These are phyloP conservation scores for Helicoverpa armigera DNA, from an alignment of 1,140 invertebrate species.

Conservation along the genomic window DNA sequence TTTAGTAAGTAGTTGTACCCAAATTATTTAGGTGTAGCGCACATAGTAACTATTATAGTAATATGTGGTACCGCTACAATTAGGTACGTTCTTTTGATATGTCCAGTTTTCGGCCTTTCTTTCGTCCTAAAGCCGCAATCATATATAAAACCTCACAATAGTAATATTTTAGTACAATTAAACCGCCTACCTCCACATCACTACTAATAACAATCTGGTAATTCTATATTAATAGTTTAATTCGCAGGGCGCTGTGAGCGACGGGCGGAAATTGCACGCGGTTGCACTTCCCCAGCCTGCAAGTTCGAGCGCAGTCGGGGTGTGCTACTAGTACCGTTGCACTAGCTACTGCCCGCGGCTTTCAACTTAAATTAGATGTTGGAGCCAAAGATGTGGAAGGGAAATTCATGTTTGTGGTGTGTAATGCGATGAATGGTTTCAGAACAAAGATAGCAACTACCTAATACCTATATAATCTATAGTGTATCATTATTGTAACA, in stretches of 20 bases:
- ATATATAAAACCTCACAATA: no score
- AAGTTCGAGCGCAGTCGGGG: neutral
- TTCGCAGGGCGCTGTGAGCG: conserved; percentile 52
- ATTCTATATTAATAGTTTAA: conserved; percentile 53
- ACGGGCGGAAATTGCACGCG: conserved; percentile 56
- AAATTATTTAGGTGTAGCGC: no score
- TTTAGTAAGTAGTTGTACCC: no score
- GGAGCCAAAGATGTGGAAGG: neutral
- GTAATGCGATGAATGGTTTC: neutral
- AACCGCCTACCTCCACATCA: neutral
- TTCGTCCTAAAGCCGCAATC: no score
- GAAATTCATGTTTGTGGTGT: neutral
- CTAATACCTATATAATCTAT: no score
- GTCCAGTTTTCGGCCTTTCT: no score
- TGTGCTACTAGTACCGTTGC: neutral
- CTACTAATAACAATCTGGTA: conserved; percentile 47
- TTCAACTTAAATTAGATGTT: conserved; percentile 24
- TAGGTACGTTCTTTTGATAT: no score
- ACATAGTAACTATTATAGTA: no score
- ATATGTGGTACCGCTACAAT: no score
- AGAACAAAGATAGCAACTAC: neutral
- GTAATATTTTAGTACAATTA: no score
- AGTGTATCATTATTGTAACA: no score
- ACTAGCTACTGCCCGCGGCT: conserved; percentile 21
- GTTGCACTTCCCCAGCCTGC: conserved; percentile 48